Evolutionary conservation across 2,113 vertebrate genomes (phyloP), one percentile per base, ranked within the genome.

Genomic region (Scophthalmus maximus): DNA sequence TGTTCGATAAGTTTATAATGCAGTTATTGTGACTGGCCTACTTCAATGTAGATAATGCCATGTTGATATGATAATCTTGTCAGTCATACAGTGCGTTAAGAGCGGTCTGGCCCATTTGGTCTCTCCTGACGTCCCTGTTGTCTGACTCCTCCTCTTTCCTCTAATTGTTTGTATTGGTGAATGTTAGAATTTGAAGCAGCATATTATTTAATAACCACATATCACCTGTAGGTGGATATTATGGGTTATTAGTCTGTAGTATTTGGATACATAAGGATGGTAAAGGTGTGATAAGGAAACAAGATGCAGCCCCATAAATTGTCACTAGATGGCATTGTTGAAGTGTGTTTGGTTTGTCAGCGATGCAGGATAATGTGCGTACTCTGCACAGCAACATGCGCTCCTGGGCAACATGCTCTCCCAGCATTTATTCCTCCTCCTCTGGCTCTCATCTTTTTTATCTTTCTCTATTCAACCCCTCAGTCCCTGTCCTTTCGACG

Each of bases 271-370:
- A 4, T 6, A 15, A 17, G 26, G 14, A 17, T 57, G 27, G 15
- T 62, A 32, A 42, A n/a, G 34, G 9, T 15, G 12, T 25, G 22
- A 14, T 6, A 25, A 20, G 5, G n/a, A 36, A 62, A 50, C 15
- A 15, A 17, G 34, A 8, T 53, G 72, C 18, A 44, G 22, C 2
- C 6, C 46, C 2, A 15, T 15, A 32, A 36, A 8, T 18, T 2
- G 58, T n/a, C 89, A 89, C 80, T 83, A 89, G 89, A 78, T 89
- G 91, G 86, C 88, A 78, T 26, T 84, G 81, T 85, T 87, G 83
- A 78, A 83, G 22, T 75, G 27, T 65, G 49, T 70, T 79, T 68
- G 5, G 14, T 68, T 29, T 20, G 18, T n/a, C 9, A 0, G 6
- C 15, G 20, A 55, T 71, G 61, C 6, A 67, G 53, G 68, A 69